Evolutionary conservation across 2,113 vertebrate species (phyloP).

Genomic region (Noturus placidus): DNA sequence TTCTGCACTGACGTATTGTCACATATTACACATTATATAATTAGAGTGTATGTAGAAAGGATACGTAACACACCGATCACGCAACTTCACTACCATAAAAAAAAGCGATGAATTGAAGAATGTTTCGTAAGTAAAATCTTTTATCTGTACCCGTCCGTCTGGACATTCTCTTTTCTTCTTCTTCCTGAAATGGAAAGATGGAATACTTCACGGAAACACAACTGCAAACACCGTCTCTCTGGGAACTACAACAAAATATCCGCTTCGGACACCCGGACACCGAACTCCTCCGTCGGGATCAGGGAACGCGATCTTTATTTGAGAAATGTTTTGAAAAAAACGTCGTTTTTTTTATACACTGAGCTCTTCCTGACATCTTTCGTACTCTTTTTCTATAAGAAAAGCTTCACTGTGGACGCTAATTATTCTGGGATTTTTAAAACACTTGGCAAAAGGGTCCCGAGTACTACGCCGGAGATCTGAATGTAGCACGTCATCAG

Average conservation of each 20-base stretch:
- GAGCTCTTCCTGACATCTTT: constrained; percentile 45
- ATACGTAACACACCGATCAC: constrained; percentile 31
- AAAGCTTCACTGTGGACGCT: constrained; percentile 49
- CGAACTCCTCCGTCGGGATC: constrained; percentile 60
- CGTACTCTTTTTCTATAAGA: constrained; percentile 54
- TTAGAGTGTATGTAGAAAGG: constrained; percentile 47
- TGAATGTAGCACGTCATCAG: constrained; percentile 48
- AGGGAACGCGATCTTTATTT: constrained; percentile 62
- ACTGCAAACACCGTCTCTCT: constrained; percentile 62
- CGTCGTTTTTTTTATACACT: constrained; percentile 15
- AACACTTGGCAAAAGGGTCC: neutral
- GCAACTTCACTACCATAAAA: constrained; percentile 8
- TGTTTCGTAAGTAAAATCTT: constrained; percentile 23
- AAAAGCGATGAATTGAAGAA: constrained; percentile 39
- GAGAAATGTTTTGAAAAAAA: constrained; percentile 9
- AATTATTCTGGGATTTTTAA: constrained; percentile 45
- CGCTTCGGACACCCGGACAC: constrained; percentile 60
- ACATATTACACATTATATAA: constrained; percentile 56
- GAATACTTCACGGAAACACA: constrained; percentile 53
- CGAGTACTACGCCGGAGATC: constrained; percentile 7
- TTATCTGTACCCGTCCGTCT: constrained; percentile 40
- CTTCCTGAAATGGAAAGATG: constrained; percentile 49
- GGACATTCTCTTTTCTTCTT: neutral
- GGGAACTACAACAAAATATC: constrained; percentile 66
- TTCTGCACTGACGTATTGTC: constrained; percentile 46